Evolutionary conservation across 2,888 invertebrate species (phyloP).

Genomic region (Malthinus seriepunctatus): DNA sequence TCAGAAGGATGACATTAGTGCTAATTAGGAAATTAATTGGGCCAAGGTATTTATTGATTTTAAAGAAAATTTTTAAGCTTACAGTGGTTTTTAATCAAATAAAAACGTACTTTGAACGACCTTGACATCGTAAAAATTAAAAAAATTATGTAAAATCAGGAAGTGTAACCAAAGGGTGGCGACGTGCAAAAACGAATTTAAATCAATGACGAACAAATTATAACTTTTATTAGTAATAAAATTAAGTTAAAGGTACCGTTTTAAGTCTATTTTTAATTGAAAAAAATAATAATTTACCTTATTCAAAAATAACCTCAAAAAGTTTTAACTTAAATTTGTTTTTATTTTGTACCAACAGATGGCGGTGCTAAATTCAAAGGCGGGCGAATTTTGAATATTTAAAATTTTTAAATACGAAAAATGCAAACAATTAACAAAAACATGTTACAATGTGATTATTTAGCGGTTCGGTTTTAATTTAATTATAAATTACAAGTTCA

Average conservation of each 20-base stretch:
- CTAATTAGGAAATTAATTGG: too few species aligned
- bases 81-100: neutral
- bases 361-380: neutral
- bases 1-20: too few species aligned
- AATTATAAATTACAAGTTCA: constrained; percentile 7
- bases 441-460: neutral
- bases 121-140: constrained; percentile 2
- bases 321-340: neutral
- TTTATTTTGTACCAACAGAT: neutral
- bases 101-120: constrained; percentile 8
- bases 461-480: constrained; percentile 1
- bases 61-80: neutral
- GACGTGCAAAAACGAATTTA: too few species aligned
- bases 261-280: neutral
- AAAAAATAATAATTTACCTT: neutral
- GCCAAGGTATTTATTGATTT: neutral
- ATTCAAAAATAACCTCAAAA: neutral
- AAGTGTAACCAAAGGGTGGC: neutral
- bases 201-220: too few species aligned
- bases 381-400: constrained; percentile 2
- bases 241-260: too few species aligned
- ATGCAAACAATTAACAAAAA: neutral
- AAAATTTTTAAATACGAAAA: neutral
- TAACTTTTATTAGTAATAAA: too few species aligned
- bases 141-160: constrained; percentile 2